Evolutionary conservation across 2,797 vertebrate genomes (phyloP).

Genomic region (Sebastes goodei): DNA sequence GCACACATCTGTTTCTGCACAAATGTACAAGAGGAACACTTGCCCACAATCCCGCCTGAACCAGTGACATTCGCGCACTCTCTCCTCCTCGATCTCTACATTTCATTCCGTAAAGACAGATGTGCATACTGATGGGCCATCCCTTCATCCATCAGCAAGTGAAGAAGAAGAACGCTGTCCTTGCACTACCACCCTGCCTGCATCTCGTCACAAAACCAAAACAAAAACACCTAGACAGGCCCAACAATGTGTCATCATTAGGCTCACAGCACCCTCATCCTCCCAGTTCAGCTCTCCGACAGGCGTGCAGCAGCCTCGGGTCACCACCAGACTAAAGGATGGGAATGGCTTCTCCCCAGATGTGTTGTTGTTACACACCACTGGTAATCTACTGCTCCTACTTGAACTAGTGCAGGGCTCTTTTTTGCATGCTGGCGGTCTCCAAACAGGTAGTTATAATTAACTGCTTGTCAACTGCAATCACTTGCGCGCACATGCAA

Average conservation of each 20-base stretch:
- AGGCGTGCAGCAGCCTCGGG: conserved; percentile 46
- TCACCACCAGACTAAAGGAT: conserved; percentile 54
- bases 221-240: conserved; percentile 53
- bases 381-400: conserved; percentile 51
- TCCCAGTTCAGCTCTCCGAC: conserved; percentile 38
- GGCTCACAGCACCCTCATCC: conserved; percentile 54
- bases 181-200: conserved; percentile 52
- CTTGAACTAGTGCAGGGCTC: conserved; percentile 19
- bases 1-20: conserved; percentile 64
- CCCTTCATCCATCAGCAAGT: conserved; percentile 58
- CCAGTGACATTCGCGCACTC: conserved; percentile 41
- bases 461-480: conserved; percentile 41
- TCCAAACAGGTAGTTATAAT: conserved; percentile 50
- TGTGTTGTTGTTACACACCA: conserved; percentile 57
- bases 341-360: conserved; percentile 54
- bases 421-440: conserved; percentile 27
- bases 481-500: conserved; percentile 27
- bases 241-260: conserved; percentile 65
- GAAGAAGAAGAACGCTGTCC: conserved; percentile 24
- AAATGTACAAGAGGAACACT: conserved; percentile 45
- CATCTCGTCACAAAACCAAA: conserved; percentile 54
- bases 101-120: conserved; percentile 64
- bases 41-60: conserved; percentile 46
- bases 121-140: conserved; percentile 58
- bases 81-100: conserved; percentile 7